Percentiles rank a stretch among this genome's conserved stretches.
Evolutionary conservation across 2,113 vertebrate genomes (phyloP).

Genomic region (Catharus fuscescens): DNA sequence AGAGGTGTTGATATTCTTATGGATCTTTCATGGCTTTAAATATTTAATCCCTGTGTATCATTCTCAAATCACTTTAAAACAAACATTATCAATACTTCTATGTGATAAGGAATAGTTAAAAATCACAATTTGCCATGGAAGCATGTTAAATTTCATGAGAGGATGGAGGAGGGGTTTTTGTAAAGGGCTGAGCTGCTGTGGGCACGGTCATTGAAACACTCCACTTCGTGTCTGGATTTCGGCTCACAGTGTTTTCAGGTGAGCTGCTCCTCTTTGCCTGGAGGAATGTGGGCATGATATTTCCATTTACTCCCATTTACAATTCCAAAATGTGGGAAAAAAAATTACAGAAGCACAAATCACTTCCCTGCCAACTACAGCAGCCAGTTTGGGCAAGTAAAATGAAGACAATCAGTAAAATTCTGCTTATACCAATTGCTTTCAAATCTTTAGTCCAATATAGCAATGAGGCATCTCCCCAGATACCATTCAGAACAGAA

Average conservation of each 20-base stretch:
- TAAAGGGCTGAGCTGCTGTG: constrained; percentile 1
- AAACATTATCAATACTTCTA: neutral
- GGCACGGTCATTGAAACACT: fast-evolving
- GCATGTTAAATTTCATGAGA: neutral
- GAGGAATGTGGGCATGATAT: neutral
- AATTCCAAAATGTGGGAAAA: neutral
- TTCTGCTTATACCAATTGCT: neutral
- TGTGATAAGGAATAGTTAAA: neutral
- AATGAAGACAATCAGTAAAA: neutral
- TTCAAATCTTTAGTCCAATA: neutral
- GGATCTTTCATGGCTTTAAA: neutral
- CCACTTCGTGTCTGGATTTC: neutral
- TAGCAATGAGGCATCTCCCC: neutral
- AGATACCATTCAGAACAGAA: neutral
- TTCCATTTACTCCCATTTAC: neutral
- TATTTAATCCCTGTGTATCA: fast-evolving
- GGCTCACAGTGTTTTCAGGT: neutral
- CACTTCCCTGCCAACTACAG: neutral
- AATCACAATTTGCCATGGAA: neutral
- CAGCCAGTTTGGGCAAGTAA: neutral
- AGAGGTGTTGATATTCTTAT: neutral
- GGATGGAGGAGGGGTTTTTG: neutral
- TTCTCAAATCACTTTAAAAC: neutral
- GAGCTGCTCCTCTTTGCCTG: neutral
- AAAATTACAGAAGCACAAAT: neutral